Conservation (phyloP, 2,888 invertebrate genomes). For the Taenaris catops region DNA sequence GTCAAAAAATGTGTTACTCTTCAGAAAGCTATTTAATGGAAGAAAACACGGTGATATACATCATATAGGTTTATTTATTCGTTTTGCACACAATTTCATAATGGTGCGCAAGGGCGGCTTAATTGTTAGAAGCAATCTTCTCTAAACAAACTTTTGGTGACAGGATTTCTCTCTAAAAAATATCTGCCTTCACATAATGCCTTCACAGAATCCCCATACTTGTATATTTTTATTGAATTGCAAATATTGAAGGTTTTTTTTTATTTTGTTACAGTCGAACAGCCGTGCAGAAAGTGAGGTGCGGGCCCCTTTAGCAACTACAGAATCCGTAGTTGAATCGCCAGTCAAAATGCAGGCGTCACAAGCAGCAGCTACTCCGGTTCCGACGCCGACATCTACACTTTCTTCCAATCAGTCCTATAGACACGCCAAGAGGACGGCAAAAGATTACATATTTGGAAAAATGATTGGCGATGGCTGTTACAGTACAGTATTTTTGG, state of each 20-base stretch:
- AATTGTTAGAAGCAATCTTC: too few species aligned
- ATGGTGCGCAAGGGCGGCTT: too few species aligned
- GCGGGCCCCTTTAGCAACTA: slow-evolving; percentile 76
- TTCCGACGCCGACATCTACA: slow-evolving; percentile 57
- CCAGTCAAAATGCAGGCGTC: slow-evolving; percentile 74
- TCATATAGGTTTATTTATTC: too few species aligned
- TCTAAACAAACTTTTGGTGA: too few species aligned
- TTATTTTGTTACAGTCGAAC: slow-evolving; percentile 60
- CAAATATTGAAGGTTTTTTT: slow-evolving; percentile 5
- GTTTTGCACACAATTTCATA: too few species aligned
- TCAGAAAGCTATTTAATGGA: too few species aligned
- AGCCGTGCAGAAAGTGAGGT: slow-evolving; percentile 59
- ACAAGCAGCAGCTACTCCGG: slow-evolving; percentile 60
- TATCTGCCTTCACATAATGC: too few species aligned
- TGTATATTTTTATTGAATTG: too few species aligned
- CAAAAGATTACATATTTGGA: slow-evolving; percentile 96
- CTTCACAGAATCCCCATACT: too few species aligned
- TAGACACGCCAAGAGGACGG: slow-evolving; percentile 82
- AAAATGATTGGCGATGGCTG: slow-evolving; percentile 98
- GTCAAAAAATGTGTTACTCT: too few species aligned
- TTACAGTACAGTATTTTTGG: slow-evolving; percentile 96
- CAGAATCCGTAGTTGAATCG: slow-evolving; percentile 71
- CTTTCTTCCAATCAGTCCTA: slow-evolving; percentile 60
- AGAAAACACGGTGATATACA: too few species aligned
- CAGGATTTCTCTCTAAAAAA: too few species aligned